Evolutionary conservation across 35 echinoderm and acorn worm species (phyloP), one percentile per base, ranked within the genome.

Genomic region (Ophioderma brevispina): DNA sequence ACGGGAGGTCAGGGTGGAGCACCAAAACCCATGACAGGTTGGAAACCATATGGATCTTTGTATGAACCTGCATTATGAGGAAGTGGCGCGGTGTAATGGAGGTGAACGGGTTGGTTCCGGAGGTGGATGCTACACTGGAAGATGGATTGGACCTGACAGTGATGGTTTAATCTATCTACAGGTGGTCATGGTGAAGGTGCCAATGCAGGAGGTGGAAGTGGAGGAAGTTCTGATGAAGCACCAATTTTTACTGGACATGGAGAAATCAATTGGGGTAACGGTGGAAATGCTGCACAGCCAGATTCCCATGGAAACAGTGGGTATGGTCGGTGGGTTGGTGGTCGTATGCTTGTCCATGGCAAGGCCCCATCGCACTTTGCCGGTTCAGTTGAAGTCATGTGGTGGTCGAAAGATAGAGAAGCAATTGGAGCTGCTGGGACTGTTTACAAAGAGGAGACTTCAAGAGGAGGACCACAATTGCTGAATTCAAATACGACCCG

Each of bases 231-330:
- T 33, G 84, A 94, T 55, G 92, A 94, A 55, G 90, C 88, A 30
- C 90, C 91, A 46, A 90, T 94, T 75, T 94, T 97, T 88, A 86
- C 81, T 23, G 95, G 95, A 25, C 80, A 97, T 97, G 95, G 95
- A 38, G 95, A 94, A 76, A 93, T 97, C 37, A 97, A 91, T 80
- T n/a, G n/a, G n/a, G 86, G 76, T 17, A 93, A 97, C 84, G 95
- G 95, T 46, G 95, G 95, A 0, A 91, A 97, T 85, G 91, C 82
- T 34, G 82, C 84, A 46, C 37, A 79, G 35, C 42, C 39, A 46
- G 38, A 35, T 85, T 28, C 40, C 18, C 55, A 37, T 0, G 25
- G 41, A 23, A 19, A 19, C 4, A 30, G 19, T 81, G 89, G 92
- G 1, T 64, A 59, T 78, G 95, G 95, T 90, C 91, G 95, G 41